Conservation (phyloP, 2,797 vertebrate species). For the Darevskia nairensis region DNA sequence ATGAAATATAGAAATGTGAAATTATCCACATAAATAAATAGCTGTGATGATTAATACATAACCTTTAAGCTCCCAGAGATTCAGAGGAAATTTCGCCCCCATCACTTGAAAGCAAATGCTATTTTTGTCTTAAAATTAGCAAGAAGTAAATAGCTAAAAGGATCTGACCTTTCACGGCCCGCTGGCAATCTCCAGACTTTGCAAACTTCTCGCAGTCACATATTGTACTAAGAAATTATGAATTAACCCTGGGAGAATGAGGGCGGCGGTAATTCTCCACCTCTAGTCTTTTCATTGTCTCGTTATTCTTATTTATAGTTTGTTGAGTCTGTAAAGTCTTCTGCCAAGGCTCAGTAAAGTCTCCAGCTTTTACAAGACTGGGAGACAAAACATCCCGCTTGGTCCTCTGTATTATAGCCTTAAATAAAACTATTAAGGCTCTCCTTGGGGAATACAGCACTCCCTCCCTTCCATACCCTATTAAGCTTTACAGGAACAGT, state of each 20-base stretch:
- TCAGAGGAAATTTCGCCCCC: background rate
- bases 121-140: constrained; percentile 16
- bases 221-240: constrained; percentile 21
- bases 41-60: constrained; percentile 44
- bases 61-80: constrained; percentile 12
- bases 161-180: constrained; percentile 25
- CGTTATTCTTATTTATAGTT: constrained; percentile 51
- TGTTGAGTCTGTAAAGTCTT: constrained; percentile 40
- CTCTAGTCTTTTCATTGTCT: constrained; percentile 52
- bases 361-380: constrained; percentile 55
- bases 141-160: constrained; percentile 30
- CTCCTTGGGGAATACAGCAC: constrained; percentile 45
- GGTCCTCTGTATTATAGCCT: constrained; percentile 55
- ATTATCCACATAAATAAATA: constrained; percentile 43
- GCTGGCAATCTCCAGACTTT: constrained; percentile 10
- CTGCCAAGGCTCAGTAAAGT: constrained; percentile 21
- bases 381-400: constrained; percentile 56
- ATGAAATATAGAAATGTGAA: constrained; percentile 38
- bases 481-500: constrained; percentile 62
- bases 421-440: constrained; percentile 54
- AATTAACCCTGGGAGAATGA: constrained; percentile 41
- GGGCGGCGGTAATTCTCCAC: background rate
- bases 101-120: background rate
- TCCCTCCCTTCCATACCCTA: constrained; percentile 44
- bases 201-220: constrained; percentile 13